Base-by-base conservation (phyloP, 2,797 vertebrate genomes). In the Uromys caudimaculatus region DNA sequence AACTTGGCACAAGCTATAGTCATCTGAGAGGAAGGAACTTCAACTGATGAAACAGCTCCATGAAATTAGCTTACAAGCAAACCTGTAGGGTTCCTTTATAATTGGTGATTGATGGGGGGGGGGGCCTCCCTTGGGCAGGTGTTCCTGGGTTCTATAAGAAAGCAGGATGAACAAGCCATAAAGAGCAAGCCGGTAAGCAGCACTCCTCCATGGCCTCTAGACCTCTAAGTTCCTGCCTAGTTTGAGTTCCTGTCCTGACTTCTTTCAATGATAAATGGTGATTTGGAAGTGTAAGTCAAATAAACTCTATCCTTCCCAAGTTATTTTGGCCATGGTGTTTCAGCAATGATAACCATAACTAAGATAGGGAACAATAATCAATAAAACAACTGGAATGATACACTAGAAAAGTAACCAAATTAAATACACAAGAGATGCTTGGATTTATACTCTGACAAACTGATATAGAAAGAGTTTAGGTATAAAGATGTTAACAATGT, bases 391-490 rank as follows among this genome's bases (percentile, higher is more conserved):
- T 38, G 21, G 56, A 58, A 78, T 75, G 14, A 79, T 52, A 93
- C n/a, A 75, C 73, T 52, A 73, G 58, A 77, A 96, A 62, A 82
- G 24, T 69, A 62, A 88, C 32, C 90, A 96, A 89, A 89, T 73
- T 50, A 78, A 58, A 69, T 38, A 35, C 50, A 60, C n/a, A 27
- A 73, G 41, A 87, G 64, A 38, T 77, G 41, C 47, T 6, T 90
- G 21, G 44, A 52, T 50, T 41, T 16, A 69, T 35, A 77, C n/a
- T 92, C 58, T 58, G 54, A 94, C 19, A 87, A 84, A 84, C 32
- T n/a, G 3, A 69, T 27, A 24, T 0, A 71, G 41, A 83, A 35
- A 88, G 9, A 7, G 10, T 76, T 93, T 41, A 87, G 75, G 38
- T 60, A 54, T 27, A 89, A 89, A 77, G 47, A 88, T 60, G 21